phyloP scores from a whole-genome alignment of 2,888 invertebrate species.

The Tridacna gigas region DNA sequence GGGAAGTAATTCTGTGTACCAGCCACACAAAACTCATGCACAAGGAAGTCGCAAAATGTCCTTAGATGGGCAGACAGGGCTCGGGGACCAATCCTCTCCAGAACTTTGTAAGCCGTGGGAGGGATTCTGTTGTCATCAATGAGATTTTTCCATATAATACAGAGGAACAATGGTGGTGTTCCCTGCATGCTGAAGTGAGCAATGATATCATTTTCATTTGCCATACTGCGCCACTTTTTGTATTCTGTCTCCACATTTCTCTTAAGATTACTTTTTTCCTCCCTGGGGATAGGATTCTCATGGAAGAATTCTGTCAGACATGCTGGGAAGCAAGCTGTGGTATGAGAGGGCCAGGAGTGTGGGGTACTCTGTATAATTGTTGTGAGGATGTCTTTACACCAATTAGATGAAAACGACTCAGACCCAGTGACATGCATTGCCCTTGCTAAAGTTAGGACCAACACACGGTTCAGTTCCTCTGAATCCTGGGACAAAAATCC shows the following conservation, averaged over 20 bases:
- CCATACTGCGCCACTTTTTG: conserved; percentile 96
- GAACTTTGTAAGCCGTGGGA: conserved; percentile 94
- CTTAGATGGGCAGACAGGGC: conserved; percentile 95
- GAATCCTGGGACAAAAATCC: conserved; percentile 93
- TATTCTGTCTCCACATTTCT: conserved; percentile 89
- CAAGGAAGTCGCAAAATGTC: conserved; percentile 97
- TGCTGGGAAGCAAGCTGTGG: conserved; percentile 95
- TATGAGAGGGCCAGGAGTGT: conserved; percentile 97
- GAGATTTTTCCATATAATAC: conserved; percentile 97
- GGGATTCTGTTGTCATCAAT: conserved; percentile 96
- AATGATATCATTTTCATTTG: conserved; percentile 97
- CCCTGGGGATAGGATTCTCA: conserved; percentile 84
- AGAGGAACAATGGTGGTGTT: conserved; percentile 95
- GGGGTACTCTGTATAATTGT: conserved; percentile 97
- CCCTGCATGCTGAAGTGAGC: conserved; percentile 97
- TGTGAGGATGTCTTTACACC: conserved; percentile 95
- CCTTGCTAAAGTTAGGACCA: conserved; percentile 96
- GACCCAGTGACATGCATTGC: conserved; percentile 96
- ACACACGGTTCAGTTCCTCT: conserved; percentile 95
- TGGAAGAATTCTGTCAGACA: conserved; percentile 94
- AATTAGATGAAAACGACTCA: conserved; percentile 89
- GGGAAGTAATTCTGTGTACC: conserved; percentile 85
- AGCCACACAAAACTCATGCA: conserved; percentile 92
- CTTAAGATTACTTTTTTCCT: conserved; percentile 95
- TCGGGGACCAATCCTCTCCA: conserved; percentile 96